Evolutionary conservation across 2,888 invertebrate species (phyloP).

Genomic region (Scaptomyza reducta): DNA sequence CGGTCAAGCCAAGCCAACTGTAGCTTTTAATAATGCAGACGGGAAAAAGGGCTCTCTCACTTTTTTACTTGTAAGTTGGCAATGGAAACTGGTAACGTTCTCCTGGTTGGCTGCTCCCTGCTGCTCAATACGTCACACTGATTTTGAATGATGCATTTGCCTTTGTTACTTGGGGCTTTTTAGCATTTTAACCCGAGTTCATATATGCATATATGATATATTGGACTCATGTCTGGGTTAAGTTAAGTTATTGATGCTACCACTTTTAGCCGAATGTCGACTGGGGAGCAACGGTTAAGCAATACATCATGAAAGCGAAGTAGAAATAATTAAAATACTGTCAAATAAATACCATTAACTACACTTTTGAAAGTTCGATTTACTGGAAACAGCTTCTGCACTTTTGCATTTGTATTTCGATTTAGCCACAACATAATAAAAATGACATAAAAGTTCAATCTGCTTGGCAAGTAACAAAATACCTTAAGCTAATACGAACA

Average conservation of each 20-base stretch:
- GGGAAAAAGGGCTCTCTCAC: conserved; percentile 25
- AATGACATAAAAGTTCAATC: conserved; percentile 9
- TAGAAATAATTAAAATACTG: conserved; percentile 38
- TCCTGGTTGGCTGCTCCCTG: conserved; percentile 48
- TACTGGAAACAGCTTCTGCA: conserved; percentile 16
- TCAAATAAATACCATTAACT: conserved; percentile 39
- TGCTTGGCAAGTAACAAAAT: too few relatives aligned
- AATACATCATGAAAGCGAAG: conserved; percentile 1
- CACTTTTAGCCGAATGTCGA: conserved; percentile 7
- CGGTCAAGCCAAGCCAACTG: conserved; percentile 31
- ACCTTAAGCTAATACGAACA: too few relatives aligned
- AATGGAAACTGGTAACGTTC: background rate
- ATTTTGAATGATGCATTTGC: conserved; percentile 71
- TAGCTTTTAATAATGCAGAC: conserved; percentile 66
- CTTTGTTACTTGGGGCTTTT: conserved; percentile 53
- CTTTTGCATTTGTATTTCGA: conserved; percentile 15
- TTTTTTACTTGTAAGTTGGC: conserved; percentile 1
- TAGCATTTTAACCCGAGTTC: conserved; percentile 24
- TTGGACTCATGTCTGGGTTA: conserved; percentile 49
- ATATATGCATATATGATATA: conserved; percentile 55
- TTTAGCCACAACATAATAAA: conserved; percentile 17
- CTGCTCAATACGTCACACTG: conserved; percentile 65
- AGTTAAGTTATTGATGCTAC: conserved; percentile 54
- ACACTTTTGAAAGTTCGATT: conserved; percentile 7
- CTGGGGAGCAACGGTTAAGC: background rate